Evolutionary conservation across 2,797 vertebrate species (phyloP), one percentile per base, ranked within the genome.

Genomic region (Manis pentadactyla): DNA sequence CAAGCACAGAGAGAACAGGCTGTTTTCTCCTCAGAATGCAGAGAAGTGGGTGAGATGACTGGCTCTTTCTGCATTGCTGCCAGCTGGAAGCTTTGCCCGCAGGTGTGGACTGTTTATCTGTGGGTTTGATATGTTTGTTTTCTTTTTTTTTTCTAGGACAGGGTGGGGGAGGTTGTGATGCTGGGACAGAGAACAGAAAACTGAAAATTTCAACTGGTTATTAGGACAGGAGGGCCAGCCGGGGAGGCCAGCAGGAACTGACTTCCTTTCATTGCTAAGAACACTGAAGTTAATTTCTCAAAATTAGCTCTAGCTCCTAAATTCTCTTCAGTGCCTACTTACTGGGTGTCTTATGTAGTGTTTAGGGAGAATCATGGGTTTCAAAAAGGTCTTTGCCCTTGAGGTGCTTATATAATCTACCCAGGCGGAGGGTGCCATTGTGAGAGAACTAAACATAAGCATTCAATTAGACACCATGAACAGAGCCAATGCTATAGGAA

Each of bases 111-210:
- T 95, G 68, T 96, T 92, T 92, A 79, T 68, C 73, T 85, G 0
- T 71, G 78, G 61, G 64, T 55, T 84, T 75, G 53, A 29, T 73
- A 82, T 88, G 68, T 96, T 95, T 90, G 91, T 89, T 93, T 97
- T 96, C 51, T 87, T 31, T 53, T 88, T 92, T 79, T 90, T 73
- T 2, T 51, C 27, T 71, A 27, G 73, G 75, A 89, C 75, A 78
- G 82, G 53, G 23, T 92, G 29, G 42, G 55, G 71, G 59, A 74
- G 77, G 29, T 57, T 21, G 31, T 90, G 39, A 68, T 31, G 49
- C 39, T 75, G 51, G 42, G 34, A n/a, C 31, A n/a, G 61, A 92
- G 31, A 81, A 25, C 31, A 19, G 37, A n/a, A 51, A 31, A 14
- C 49, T 66, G 34, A 59, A 87, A 42, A 27, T 46, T 79, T 66